phyloP scores from a whole-genome alignment of 1,140 invertebrate genomes.

The Brachionus manjavacas region DNA sequence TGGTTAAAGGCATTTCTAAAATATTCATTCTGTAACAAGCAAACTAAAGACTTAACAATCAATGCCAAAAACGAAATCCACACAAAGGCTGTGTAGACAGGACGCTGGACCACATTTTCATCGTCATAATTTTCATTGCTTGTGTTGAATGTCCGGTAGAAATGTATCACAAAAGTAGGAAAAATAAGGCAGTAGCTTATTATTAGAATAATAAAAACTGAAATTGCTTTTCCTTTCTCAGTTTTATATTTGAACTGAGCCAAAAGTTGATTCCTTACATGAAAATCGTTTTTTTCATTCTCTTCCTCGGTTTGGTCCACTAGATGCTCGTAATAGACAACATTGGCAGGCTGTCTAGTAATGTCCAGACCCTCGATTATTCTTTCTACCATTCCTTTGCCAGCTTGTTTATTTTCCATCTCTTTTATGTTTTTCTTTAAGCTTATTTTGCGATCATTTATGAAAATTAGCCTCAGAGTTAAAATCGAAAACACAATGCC shows the following conservation, averaged over 20 bases:
- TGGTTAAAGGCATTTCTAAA: constrained; percentile 37
- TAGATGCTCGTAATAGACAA: constrained; percentile 23
- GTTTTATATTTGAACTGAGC: constrained; percentile 13
- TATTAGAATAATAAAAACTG: constrained; percentile 14
- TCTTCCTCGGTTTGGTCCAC: not conserved
- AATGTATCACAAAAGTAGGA: constrained; percentile 35
- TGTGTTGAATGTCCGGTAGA: constrained; percentile 21
- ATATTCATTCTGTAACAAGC: constrained; percentile 15
- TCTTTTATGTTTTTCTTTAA: not conserved
- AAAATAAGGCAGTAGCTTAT: constrained; percentile 14
- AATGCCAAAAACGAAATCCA: constrained; percentile 30
- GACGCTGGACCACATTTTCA: not conserved
- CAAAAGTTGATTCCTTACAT: constrained; percentile 36
- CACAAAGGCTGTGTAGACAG: constrained; percentile 18
- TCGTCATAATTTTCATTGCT: constrained; percentile 9
- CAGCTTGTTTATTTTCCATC: too few species aligned
- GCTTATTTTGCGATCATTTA: not conserved
- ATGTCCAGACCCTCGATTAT: constrained; percentile 27
- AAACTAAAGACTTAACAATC: not conserved
- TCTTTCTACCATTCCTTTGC: not conserved
- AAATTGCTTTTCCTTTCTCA: not conserved
- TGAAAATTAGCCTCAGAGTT: not conserved
- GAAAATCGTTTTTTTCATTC: not conserved
- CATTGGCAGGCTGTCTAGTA: not conserved
- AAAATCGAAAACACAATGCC: constrained; percentile 6